A percentile compares a stretch with the other conserved stretches of the same genome.
Conservation (phyloP, 2,797 vertebrate genomes). For the Pseudotriccus pelzelni region DNA sequence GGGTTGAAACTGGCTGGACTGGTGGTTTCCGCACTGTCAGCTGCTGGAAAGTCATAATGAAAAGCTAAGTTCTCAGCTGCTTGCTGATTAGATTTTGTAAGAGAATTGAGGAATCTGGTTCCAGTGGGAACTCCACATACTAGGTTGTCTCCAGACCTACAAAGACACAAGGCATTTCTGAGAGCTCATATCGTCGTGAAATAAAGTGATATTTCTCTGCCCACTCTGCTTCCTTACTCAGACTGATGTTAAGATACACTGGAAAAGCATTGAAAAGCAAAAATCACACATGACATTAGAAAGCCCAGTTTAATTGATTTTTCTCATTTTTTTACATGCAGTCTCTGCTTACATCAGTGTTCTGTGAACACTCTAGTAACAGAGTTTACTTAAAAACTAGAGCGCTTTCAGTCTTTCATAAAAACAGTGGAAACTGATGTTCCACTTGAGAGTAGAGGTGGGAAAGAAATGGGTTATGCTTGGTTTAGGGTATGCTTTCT, state of each 20-base stretch:
- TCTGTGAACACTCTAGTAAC: neutral
- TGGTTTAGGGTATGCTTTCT: neutral
- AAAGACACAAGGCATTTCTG: neutral
- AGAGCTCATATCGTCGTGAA: neutral
- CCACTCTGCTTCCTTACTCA: neutral
- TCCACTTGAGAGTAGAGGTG: neutral
- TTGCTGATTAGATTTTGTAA: neutral
- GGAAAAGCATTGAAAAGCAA: neutral
- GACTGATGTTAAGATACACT: neutral
- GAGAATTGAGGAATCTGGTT: neutral
- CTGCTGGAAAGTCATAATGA: neutral
- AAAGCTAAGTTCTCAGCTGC: neutral
- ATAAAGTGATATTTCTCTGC: neutral
- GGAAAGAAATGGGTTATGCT: neutral
- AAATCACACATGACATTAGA: neutral
- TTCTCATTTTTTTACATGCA: neutral
- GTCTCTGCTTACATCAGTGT: neutral
- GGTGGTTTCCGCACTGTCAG: neutral
- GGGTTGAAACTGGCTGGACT: neutral
- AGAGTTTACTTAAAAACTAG: neutral
- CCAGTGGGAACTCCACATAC: neutral
- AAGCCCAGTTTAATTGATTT: neutral
- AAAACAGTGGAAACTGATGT: neutral
- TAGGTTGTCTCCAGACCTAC: neutral
- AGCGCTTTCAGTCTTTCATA: neutral